Conservation (phyloP, 2,797 vertebrate species). For the Macropus fuliginosus region DNA sequence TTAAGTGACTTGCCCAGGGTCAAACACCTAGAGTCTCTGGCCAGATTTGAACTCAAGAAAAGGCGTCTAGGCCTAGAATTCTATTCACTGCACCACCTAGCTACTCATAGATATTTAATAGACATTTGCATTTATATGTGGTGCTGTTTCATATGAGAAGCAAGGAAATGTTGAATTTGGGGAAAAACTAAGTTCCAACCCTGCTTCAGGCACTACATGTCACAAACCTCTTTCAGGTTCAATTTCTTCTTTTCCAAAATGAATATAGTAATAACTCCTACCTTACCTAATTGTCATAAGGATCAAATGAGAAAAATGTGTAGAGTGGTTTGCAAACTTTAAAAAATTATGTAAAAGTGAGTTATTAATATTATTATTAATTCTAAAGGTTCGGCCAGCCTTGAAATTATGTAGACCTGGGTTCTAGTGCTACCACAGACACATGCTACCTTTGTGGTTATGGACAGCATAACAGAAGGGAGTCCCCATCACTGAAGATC, state of each 20-base stretch:
- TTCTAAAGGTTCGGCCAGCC: neutral
- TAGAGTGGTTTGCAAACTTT: neutral
- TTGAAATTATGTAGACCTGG: neutral
- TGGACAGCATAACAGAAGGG: neutral
- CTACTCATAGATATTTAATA: neutral
- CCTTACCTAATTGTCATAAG: neutral
- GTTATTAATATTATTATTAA: neutral
- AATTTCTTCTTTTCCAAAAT: conserved; percentile 9
- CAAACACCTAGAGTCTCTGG: neutral
- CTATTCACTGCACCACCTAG: neutral
- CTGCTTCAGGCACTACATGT: neutral
- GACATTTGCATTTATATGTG: neutral
- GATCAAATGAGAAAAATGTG: neutral
- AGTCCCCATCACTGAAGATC: neutral
- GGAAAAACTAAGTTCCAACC: neutral
- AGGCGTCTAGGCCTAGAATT: neutral
- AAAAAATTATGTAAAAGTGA: neutral
- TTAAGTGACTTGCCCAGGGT: neutral
- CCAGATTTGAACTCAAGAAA: neutral
- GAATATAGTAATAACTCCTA: neutral
- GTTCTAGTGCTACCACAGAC: neutral
- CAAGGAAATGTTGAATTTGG: neutral
- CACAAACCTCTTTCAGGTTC: neutral
- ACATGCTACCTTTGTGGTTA: neutral
- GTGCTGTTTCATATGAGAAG: neutral